Evolutionary conservation across 1,140 invertebrate species (phyloP).

Genomic region (Glossosoma conforme): DNA sequence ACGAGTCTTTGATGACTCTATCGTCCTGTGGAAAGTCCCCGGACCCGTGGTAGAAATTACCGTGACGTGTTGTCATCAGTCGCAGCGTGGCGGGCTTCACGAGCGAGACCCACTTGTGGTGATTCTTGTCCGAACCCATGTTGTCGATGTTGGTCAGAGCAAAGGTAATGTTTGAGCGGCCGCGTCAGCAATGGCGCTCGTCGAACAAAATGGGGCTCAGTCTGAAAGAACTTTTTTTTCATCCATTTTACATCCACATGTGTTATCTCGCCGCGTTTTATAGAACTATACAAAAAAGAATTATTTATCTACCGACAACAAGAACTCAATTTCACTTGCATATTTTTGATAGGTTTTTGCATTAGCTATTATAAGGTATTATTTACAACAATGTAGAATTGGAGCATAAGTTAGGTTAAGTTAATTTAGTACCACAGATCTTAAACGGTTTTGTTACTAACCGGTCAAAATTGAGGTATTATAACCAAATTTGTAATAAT

Average conservation of each 20-base stretch:
- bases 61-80: constrained; percentile 25
- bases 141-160: constrained; percentile 25
- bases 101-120: constrained; percentile 18
- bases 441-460: too few species aligned
- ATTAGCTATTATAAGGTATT: too few species aligned
- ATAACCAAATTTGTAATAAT: too few species aligned
- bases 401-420: too few species aligned
- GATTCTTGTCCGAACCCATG: constrained; percentile 13
- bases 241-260: background rate
- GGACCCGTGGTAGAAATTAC: constrained; percentile 31
- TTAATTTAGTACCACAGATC: too few species aligned
- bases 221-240: constrained; percentile 11
- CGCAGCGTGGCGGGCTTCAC: constrained; percentile 5
- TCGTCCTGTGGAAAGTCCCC: constrained; percentile 32
- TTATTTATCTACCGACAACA: too few species aligned
- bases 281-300: too few species aligned
- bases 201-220: constrained; percentile 31
- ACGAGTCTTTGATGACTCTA: constrained; percentile 12
- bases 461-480: too few species aligned
- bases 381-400: too few species aligned
- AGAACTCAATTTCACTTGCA: too few species aligned
- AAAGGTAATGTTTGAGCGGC: constrained; percentile 25
- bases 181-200: background rate
- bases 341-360: too few species aligned
- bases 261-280: background rate